phyloP scores from a whole-genome alignment of 2,797 vertebrate species.

The Gorsachius magnificus region DNA sequence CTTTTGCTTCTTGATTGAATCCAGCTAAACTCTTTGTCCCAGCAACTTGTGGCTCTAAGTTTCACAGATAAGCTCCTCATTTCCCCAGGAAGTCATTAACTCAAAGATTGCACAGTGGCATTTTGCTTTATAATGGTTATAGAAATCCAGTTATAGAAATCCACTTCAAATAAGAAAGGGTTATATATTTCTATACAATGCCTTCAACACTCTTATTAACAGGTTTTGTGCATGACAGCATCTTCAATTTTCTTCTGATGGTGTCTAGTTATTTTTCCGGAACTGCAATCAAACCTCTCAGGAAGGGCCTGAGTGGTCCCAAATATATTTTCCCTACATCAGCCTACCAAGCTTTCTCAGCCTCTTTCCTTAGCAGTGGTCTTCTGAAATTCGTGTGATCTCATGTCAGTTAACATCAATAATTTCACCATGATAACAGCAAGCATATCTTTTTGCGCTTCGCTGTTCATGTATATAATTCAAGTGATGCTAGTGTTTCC shows the following conservation, averaged over 20 bases:
- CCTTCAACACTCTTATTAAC: not conserved
- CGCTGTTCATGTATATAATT: not conserved
- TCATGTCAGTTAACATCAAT: not conserved
- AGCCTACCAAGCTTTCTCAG: not conserved
- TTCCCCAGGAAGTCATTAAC: not conserved
- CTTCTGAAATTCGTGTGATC: not conserved
- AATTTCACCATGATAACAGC: not conserved
- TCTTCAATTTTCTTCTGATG: not conserved
- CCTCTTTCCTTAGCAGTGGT: not conserved
- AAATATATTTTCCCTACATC: not conserved
- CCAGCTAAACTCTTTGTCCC: not conserved
- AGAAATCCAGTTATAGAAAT: not conserved
- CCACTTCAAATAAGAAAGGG: not conserved
- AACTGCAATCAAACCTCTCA: rapidly evolving
- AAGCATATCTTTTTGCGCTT: not conserved
- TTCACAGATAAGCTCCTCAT: not conserved
- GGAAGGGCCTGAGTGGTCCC: not conserved
- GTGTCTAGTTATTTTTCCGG: not conserved
- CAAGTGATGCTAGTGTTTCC: not conserved
- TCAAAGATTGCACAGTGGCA: not conserved
- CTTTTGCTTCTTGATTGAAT: not conserved
- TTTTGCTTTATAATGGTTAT: not conserved
- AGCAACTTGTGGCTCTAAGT: not conserved
- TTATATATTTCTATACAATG: not conserved
- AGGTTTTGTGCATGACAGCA: not conserved